A percentile compares a stretch with the other conserved stretches of the same genome.
Evolutionary conservation across 64 coral and sea anemone species (phyloP).

Genomic region (Platygyra sinensis): DNA sequence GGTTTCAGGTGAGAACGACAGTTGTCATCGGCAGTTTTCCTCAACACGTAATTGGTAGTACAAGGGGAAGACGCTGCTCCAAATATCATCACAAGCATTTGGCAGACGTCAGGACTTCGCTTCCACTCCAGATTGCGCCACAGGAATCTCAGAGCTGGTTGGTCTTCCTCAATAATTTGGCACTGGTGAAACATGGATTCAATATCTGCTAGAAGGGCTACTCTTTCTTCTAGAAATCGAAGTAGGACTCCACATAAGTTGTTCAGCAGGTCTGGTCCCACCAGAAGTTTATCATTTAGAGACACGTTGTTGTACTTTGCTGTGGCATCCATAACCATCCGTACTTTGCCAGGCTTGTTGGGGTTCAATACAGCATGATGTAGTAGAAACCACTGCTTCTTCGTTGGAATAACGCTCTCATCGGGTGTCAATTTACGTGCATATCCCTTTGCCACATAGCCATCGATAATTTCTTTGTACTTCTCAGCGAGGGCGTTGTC

Average conservation of each 20-base stretch:
- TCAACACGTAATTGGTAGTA: conserved; percentile 56
- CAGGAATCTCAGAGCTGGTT: conserved; percentile 57
- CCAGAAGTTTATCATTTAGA: conserved; percentile 12
- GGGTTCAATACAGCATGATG: conserved; percentile 14
- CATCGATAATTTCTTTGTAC: conserved; percentile 14
- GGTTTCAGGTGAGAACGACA: conserved; percentile 49
- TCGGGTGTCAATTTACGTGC: neutral
- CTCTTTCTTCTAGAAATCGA: conserved; percentile 8
- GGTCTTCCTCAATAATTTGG: conserved; percentile 38
- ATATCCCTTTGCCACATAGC: neutral
- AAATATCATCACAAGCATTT: conserved; percentile 63
- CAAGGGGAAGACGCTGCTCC: conserved; percentile 63
- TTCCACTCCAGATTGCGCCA: conserved; percentile 6
- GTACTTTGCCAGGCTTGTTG: conserved; percentile 43
- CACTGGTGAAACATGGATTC: conserved; percentile 25
- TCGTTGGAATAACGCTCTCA: neutral
- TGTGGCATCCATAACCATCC: conserved; percentile 67
- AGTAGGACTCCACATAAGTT: conserved; percentile 7
- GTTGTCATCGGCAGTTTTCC: conserved; percentile 64
- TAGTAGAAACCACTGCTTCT: neutral
- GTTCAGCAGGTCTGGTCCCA: conserved; percentile 14
- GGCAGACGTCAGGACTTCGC: conserved; percentile 38
- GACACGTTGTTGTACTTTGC: conserved; percentile 1
- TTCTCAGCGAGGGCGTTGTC: neutral
- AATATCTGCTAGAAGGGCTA: conserved; percentile 24